A percentile compares a stretch with the other conserved stretches of the same genome.
These are phyloP conservation scores for Perca schrenkii DNA, from an alignment of 2,113 vertebrate genomes.

Conservation along the genomic window DNA sequence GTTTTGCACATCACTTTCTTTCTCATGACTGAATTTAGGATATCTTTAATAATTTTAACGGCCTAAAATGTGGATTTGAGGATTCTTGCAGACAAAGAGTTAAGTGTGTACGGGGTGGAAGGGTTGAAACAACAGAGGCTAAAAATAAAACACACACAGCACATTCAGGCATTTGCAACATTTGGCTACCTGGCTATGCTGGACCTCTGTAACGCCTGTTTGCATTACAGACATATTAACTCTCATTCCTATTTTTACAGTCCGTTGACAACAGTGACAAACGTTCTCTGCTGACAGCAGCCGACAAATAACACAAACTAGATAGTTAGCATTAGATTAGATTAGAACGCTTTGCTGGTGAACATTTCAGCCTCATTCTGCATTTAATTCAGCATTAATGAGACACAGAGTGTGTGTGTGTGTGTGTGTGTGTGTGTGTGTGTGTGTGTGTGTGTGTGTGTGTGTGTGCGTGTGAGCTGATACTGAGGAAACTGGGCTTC, in stretches of 20 bases:
- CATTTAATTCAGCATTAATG: conserved; percentile 22
- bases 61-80: background rate
- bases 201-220: conserved; percentile 18
- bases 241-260: conserved; percentile 64
- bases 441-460: conserved; percentile 44
- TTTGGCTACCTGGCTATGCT: conserved; percentile 40
- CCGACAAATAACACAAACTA: too few species aligned
- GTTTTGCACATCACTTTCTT: background rate
- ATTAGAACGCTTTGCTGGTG: background rate
- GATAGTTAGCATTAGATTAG: background rate
- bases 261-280: conserved; percentile 47
- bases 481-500: conserved; percentile 76
- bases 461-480: conserved; percentile 27
- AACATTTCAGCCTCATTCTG: conserved; percentile 20
- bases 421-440: conserved; percentile 20
- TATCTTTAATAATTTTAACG: background rate
- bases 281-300: conserved; percentile 30
- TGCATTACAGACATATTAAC: conserved; percentile 28
- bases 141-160: conserved; percentile 38
- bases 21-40: background rate
- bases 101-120: background rate
- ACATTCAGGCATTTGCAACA: background rate
- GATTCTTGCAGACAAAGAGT: background rate
- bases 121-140: conserved; percentile 25
- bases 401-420: conserved; percentile 19